phyloP scores from a whole-genome alignment of 2,113 vertebrate species.

The Dasyornis broadbenti region DNA sequence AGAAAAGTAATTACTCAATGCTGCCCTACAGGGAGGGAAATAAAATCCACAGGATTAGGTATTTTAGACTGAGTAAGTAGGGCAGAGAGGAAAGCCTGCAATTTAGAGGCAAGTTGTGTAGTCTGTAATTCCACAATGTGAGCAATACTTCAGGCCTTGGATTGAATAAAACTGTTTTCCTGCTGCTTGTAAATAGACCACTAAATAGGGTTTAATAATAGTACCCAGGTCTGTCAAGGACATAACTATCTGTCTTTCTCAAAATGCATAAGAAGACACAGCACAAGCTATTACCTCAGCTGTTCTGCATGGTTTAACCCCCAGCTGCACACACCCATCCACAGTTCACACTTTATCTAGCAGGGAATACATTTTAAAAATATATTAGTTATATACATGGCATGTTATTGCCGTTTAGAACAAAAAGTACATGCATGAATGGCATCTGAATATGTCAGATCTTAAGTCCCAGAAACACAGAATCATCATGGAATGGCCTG shows the following conservation, averaged over 20 bases:
- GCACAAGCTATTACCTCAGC: neutral
- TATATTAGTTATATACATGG: neutral
- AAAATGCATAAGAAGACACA: neutral
- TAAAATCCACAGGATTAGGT: conserved; percentile 49
- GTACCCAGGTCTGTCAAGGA: neutral
- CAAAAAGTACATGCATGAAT: accelerated
- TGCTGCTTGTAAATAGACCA: neutral
- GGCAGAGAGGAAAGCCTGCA: conserved; percentile 2
- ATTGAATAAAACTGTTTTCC: neutral
- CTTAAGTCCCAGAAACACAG: neutral
- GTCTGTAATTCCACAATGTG: neutral
- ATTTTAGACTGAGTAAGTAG: conserved; percentile 15
- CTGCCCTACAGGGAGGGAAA: conserved; percentile 38
- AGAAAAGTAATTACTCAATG: conserved; percentile 58
- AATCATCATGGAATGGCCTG: neutral
- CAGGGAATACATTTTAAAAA: neutral
- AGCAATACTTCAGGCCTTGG: neutral
- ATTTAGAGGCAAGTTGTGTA: neutral
- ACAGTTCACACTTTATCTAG: neutral
- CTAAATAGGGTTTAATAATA: neutral
- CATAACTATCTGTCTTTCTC: neutral
- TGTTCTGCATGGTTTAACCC: neutral
- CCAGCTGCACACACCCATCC: neutral
- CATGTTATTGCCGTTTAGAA: neutral
- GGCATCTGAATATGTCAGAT: neutral